phyloP scores from a whole-genome alignment of 2,113 vertebrate species.

The Engystomops pustulosus region DNA sequence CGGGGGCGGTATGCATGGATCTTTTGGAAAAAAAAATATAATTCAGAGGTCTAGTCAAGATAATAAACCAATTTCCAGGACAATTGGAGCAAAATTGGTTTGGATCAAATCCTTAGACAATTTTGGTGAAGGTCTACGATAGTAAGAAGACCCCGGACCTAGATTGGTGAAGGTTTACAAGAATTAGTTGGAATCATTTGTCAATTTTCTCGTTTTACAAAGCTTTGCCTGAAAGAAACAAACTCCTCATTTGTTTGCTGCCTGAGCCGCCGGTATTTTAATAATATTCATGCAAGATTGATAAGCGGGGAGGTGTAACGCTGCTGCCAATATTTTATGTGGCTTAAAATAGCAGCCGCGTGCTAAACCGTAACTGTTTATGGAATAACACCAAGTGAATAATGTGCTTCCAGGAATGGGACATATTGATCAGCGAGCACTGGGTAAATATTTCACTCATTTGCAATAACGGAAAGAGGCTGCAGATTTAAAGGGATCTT shows the following conservation, averaged over 20 bases:
- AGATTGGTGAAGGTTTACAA: not conserved
- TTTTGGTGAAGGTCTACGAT: no score
- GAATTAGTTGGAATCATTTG: not conserved
- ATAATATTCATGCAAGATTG: constrained; percentile 50
- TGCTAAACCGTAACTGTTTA: constrained; percentile 7
- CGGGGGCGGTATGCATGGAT: no score
- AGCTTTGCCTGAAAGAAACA: not conserved
- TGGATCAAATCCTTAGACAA: no score
- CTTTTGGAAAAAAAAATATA: no score
- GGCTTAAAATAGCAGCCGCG: constrained; percentile 36
- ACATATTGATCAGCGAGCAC: not conserved
- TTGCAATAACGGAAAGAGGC: not conserved
- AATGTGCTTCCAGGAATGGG: constrained; percentile 17
- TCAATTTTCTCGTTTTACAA: not conserved
- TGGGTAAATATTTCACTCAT: not conserved
- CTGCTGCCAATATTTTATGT: constrained; percentile 37
- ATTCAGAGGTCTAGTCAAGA: no score
- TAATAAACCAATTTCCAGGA: no score
- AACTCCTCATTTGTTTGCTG: not conserved
- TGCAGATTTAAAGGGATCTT: not conserved
- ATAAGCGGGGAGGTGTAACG: not conserved
- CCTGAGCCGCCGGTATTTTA: constrained; percentile 5
- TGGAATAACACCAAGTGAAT: constrained; percentile 10
- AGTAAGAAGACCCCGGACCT: no score
- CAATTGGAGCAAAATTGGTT: no score